Evolutionary conservation across 2,113 vertebrate species (phyloP).

Genomic region (Syngnathus typhle): DNA sequence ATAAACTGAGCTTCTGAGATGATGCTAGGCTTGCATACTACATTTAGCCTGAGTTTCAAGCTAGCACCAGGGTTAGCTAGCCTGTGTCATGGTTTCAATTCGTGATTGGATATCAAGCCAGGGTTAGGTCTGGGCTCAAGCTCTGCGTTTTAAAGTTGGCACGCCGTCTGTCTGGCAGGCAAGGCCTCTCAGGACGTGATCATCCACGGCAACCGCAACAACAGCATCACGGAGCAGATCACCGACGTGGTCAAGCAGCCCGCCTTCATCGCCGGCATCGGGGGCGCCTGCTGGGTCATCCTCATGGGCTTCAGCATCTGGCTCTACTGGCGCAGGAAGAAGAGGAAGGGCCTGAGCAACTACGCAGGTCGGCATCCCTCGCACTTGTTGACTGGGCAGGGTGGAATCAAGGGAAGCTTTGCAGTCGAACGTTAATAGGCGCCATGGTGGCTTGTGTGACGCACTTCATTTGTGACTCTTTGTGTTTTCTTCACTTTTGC

Average conservation of each 20-base stretch:
- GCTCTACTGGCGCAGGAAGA: constrained; percentile 98
- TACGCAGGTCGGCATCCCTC: constrained; percentile 83
- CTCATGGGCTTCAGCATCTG: constrained; percentile 99
- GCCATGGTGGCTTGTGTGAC: not conserved
- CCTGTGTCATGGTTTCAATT: no score
- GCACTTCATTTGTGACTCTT: constrained; percentile 41
- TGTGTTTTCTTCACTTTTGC: constrained; percentile 45
- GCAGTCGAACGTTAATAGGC: not conserved
- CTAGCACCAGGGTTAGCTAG: not conserved
- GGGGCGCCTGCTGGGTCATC: constrained; percentile 98
- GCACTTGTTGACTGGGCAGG: no score
- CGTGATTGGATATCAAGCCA: no score
- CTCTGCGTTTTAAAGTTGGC: no score
- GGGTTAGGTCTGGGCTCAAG: no score
- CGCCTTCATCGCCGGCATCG: constrained; percentile 96
- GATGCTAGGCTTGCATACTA: no score
- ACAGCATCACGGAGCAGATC: constrained; percentile 99
- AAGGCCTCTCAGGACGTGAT: constrained; percentile 84
- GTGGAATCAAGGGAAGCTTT: constrained; percentile 31
- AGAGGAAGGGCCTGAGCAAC: constrained; percentile 99
- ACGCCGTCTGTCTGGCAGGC: constrained; percentile 43
- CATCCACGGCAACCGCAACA: constrained; percentile 88
- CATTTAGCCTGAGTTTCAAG: not conserved
- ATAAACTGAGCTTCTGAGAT: not conserved
- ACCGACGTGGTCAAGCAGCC: constrained; percentile 98